Evolutionary conservation across 2,888 invertebrate species (phyloP), one percentile per base, ranked within the genome.

Genomic region (Drosophila lutescens): DNA sequence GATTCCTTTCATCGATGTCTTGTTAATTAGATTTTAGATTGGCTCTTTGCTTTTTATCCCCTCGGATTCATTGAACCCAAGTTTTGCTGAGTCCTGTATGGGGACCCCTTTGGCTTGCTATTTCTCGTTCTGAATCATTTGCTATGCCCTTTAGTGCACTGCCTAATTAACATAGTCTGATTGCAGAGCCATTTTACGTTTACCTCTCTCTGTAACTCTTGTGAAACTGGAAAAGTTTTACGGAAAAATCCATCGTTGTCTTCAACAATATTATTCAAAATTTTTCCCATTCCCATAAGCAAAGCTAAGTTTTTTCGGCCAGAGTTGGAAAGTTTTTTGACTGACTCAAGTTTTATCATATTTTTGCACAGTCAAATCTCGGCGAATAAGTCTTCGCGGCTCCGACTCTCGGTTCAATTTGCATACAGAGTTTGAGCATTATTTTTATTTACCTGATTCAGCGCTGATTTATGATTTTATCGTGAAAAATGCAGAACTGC

Each of bases 401-500:
- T 58, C 70, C 67, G 74, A 74, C 69, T 80, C 68, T 87, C 70
- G 51, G 84, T 84, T 80, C 78, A 86, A 87, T 86, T 86, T 86
- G 85, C 89, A 86, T 86, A 83, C 89, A 81, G 81, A 77, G 70
- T 85, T 81, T 65, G 77, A 79, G 78, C 78, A 84, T 78, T 80
- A 88, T 81, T 86, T 87, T 87, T 89, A 87, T 88, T 87, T 88
- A 89, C 87, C 89, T 87, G 84, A 81, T 84, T 83, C 84, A 73
- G 80, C 88, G 86, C 78, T 88, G 87, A 87, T 89, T 87, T 87
- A 87, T 89, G 87, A 89, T 89, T 88, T 86, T 81, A 88, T 83
- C 89, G 69, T 77, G 57, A 47, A 53, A 51, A 56, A 56, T 67
- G 54, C 54, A 55, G 65, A 67, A 54, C 32, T 43, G 65, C 12